A percentile compares a stretch with the other conserved stretches of the same genome.
phyloP scores from a whole-genome alignment of 2,888 invertebrate species.

The Idaea straminata region DNA sequence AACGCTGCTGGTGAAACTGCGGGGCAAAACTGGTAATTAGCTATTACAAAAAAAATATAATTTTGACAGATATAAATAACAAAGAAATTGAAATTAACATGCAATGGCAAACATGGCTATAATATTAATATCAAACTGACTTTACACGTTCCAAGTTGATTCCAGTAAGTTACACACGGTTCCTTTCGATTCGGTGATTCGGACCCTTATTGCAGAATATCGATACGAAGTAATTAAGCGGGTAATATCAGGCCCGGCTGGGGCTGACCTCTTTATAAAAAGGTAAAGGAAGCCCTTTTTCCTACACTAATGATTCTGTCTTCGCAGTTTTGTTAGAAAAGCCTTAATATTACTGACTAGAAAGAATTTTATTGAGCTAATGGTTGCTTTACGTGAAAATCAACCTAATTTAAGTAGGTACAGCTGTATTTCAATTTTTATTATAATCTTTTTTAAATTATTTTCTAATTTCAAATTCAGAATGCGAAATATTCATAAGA shows the following conservation, averaged over 20 bases:
- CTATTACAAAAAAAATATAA: too few species aligned
- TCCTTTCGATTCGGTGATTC: neutral
- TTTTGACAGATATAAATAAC: too few species aligned
- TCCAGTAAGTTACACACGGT: neutral
- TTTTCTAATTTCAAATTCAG: too few species aligned
- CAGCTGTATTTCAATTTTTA: neutral
- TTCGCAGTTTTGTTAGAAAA: neutral
- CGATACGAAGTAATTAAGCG: constrained; percentile 1
- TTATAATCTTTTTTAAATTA: too few species aligned
- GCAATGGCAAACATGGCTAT: neutral
- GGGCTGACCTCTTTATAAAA: constrained; percentile 1
- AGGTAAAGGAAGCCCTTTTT: neutral
- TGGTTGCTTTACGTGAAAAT: neutral
- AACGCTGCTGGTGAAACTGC: too few species aligned
- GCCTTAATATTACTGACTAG: neutral
- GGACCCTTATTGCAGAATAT: neutral
- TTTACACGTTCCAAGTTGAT: neutral
- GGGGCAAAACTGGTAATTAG: too few species aligned
- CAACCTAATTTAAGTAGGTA: neutral
- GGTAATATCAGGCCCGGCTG: neutral
- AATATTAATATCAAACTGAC: neutral
- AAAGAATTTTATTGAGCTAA: neutral
- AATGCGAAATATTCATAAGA: too few species aligned
- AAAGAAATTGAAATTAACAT: too few species aligned
- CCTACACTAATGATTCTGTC: neutral